Evolutionary conservation across 2,113 vertebrate species (phyloP), one percentile per base, ranked within the genome.

Genomic region (Carollia perspicillata): DNA sequence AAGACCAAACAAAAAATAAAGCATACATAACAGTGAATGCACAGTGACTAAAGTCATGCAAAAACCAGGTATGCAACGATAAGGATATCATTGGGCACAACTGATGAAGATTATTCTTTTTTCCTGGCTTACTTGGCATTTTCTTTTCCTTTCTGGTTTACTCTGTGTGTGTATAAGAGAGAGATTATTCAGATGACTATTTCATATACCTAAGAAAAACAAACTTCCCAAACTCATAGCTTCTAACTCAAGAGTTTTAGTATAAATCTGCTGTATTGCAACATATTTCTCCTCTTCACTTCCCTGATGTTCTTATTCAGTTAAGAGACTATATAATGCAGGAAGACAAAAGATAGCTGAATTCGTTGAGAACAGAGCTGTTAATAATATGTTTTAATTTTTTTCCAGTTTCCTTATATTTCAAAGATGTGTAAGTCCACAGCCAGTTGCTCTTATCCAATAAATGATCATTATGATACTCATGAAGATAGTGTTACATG

Each of bases 361-460:
- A 47, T 28, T 83, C 51, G 93, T 84, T 92, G 69, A 90, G 51
- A 84, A 58, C n/a, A 63, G 0, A 79, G 71, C n/a, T 74, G 5
- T 65, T 90, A 13, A 60, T 47, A 74, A 60, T 47, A 74, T 79
- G 53, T 65, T 92, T 95, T 63, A 58, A 72, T 75, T 65, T 89
- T 66, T 80, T 22, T 28, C 68, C 6, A 4, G 3, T 85, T 92
- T 92, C 42, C 5, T 88, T 92, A 83, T n/a, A 90, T 93, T 86
- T 90, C 86, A 94, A 66, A 88, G 22, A 42, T 33, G 84, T 13
- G 16, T 69, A 83, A 81, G 58, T 22, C 26, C 47, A 42, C 20
- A 9, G 33, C 42, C 88, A 94, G 53, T 65, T 97, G 60, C 72
- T 94, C 95, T 80, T 75, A 79, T 65, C 33, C 68, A 95, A 78